Evolutionary conservation across 2,888 invertebrate species (phyloP).

Genomic region (Cantharis lateralis): DNA sequence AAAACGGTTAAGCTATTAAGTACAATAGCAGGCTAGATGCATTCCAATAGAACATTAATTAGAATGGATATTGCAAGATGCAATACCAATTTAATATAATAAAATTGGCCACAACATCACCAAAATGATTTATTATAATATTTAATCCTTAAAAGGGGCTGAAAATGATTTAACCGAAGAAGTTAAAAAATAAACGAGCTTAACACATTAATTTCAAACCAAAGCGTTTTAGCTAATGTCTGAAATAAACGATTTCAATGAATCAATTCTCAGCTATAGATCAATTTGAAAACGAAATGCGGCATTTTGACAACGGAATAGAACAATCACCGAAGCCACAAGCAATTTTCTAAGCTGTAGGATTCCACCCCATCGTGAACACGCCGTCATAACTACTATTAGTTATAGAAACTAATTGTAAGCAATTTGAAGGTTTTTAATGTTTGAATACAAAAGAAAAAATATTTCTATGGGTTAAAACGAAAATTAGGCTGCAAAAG

Average conservation of each 20-base stretch:
- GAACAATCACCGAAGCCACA: slow-evolving; percentile 27
- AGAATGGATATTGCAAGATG: neutral
- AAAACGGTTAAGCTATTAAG: neutral
- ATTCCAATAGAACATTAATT: neutral
- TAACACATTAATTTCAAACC: slow-evolving; percentile 35
- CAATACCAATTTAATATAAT: neutral
- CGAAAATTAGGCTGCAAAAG: neutral
- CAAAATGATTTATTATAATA: slow-evolving; percentile 23
- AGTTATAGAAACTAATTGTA: neutral
- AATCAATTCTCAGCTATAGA: slow-evolving; percentile 40
- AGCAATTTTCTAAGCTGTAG: slow-evolving; percentile 29
- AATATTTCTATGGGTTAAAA: neutral
- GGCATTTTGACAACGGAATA: slow-evolving; percentile 32
- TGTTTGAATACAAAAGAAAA: neutral
- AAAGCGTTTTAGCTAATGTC: slow-evolving; percentile 40
- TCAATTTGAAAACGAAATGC: slow-evolving; percentile 36
- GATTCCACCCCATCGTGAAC: slow-evolving; percentile 16
- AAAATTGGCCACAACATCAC: neutral
- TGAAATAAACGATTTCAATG: slow-evolving; percentile 40
- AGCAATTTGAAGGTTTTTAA: neutral
- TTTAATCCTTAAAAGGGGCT: slow-evolving; percentile 23
- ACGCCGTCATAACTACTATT: neutral
- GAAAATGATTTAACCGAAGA: slow-evolving; percentile 10
- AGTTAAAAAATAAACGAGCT: slow-evolving; percentile 15
- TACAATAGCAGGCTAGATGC: neutral